These are phyloP conservation scores for Bimastos eiseni DNA, from an alignment of 2,888 invertebrate genomes.

Conservation along the genomic window DNA sequence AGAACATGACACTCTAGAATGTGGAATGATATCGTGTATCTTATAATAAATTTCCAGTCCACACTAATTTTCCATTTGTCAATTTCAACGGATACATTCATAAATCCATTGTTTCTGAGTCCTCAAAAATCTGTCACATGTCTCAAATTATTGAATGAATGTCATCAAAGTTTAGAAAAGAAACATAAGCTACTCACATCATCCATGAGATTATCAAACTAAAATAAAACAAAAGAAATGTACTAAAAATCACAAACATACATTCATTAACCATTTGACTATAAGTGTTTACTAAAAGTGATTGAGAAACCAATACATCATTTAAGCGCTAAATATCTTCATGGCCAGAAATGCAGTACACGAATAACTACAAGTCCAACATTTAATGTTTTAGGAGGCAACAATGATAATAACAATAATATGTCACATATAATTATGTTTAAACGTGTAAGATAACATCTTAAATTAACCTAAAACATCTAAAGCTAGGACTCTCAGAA, in stretches of 20 bases:
- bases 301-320: too few relatives aligned
- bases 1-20: background rate
- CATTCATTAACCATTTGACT: background rate
- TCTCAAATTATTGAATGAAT: background rate
- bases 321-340: background rate
- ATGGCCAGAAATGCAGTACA: background rate
- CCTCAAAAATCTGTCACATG: background rate
- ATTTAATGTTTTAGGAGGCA: background rate
- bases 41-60: background rate
- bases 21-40: background rate
- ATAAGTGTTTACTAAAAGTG: too few relatives aligned
- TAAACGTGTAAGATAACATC: background rate
- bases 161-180: background rate
- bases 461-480: background rate
- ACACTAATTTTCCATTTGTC: background rate
- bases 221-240: constrained; percentile 45
- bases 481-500: background rate
- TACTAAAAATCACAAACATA: background rate
- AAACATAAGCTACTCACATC: constrained; percentile 50
- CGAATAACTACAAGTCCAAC: background rate
- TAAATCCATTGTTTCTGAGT: background rate
- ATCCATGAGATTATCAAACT: constrained; percentile 61
- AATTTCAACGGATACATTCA: background rate
- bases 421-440: background rate
- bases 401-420: too few relatives aligned